Percentiles rank a stretch among this genome's conserved stretches.
Evolutionary conservation across 2,888 invertebrate genomes (phyloP).

Genomic region (Spilarctia lutea): DNA sequence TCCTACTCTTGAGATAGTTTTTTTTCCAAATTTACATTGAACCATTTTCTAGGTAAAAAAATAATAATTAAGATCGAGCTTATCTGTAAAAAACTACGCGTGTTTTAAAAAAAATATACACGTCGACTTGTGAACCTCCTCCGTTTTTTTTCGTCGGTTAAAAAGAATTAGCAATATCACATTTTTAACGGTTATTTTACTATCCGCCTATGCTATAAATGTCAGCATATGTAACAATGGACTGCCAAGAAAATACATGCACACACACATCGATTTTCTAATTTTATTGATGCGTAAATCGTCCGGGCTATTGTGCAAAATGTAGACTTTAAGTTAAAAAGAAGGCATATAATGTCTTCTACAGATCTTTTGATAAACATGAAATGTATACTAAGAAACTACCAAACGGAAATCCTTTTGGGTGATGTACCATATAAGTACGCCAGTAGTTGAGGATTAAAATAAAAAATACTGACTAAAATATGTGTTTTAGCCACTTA

Average conservation of each 20-base stretch:
- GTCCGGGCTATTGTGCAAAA: slow-evolving; percentile 49
- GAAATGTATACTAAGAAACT: not conserved
- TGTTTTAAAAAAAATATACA: too few relatives aligned
- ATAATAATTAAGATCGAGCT: too few relatives aligned
- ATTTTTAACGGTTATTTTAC: not conserved
- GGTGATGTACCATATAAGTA: too few relatives aligned
- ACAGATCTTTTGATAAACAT: slow-evolving; percentile 49
- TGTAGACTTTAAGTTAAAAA: slow-evolving; percentile 37
- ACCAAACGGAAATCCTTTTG: too few relatives aligned
- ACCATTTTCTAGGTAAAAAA: too few relatives aligned
- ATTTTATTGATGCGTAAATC: slow-evolving; percentile 64
- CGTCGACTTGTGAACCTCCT: too few relatives aligned
- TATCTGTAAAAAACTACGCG: too few relatives aligned
- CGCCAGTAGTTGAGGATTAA: too few relatives aligned
- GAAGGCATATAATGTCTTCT: slow-evolving; percentile 16
- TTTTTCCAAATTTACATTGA: too few relatives aligned
- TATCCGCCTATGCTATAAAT: slow-evolving; percentile 37
- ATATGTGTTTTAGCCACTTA: not conserved
- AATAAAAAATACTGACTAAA: not conserved
- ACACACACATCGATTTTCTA: slow-evolving; percentile 56
- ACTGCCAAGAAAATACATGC: slow-evolving; percentile 11
- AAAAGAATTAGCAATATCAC: not conserved
- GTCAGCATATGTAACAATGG: slow-evolving; percentile 28
- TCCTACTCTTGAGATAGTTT: too few relatives aligned
- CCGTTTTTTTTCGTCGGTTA: too few relatives aligned